These are phyloP conservation scores for Aplodontia rufa DNA, from an alignment of 2,113 vertebrate genomes.

Conservation along the genomic window DNA sequence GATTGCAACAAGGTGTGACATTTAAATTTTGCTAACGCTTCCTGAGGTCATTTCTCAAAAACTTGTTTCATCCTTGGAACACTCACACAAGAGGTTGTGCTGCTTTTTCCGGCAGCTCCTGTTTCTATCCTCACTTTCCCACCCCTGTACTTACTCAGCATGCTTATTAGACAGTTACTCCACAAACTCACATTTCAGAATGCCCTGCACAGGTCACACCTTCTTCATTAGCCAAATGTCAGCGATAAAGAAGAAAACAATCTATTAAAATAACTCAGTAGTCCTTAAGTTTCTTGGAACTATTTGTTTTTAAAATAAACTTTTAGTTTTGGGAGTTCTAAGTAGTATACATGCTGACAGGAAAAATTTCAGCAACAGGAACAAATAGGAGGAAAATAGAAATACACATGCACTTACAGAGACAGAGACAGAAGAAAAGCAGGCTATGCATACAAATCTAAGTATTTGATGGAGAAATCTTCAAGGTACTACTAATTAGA, in stretches of 20 bases:
- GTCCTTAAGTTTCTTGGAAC: neutral
- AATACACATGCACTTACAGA: neutral
- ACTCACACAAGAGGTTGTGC: neutral
- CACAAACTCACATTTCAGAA: neutral
- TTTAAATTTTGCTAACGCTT: neutral
- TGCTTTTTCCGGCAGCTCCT: constrained; percentile 30
- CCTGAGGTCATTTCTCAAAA: neutral
- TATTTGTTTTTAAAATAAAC: constrained; percentile 3
- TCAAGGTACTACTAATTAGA: neutral
- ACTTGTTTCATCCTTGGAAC: neutral
- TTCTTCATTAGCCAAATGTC: neutral
- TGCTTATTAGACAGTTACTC: neutral
- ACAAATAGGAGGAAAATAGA: neutral
- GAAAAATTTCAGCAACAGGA: neutral
- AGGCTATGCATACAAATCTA: neutral
- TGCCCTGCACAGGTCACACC: neutral
- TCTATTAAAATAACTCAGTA: neutral
- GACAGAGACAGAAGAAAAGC: neutral
- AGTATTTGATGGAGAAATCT: neutral
- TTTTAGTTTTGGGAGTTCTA: neutral
- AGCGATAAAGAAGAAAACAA: constrained; percentile 19
- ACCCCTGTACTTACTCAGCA: neutral
- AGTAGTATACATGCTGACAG: neutral
- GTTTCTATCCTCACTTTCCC: neutral
- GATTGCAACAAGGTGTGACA: neutral